Evolutionary conservation across 2,113 vertebrate genomes (phyloP), one percentile per base, ranked within the genome.

Genomic region (Micromys minutus): DNA sequence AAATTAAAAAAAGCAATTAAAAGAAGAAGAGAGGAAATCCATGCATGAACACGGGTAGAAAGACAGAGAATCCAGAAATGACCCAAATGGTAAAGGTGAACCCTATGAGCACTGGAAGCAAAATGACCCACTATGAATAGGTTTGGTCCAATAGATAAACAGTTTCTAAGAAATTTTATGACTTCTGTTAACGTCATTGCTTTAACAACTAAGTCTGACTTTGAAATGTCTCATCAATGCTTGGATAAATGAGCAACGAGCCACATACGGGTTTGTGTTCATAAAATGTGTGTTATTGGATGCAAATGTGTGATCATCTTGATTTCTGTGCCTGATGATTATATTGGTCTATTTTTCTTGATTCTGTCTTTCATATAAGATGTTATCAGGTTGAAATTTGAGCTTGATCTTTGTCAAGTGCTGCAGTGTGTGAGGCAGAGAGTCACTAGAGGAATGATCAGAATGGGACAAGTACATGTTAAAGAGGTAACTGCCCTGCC

Each of bases 301-400:
- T 57, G 0, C 75, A 22, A 24, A 59, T 61, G 15, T 89, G 42
- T 69, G 57, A 2, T 42, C 45, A 55, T 45, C 36, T 67, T 34
- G n/a, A 29, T 84, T 57, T 87, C 36, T 55, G 31, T 34, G 75
- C 42, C n/a, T 92, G 80, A 57, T 80, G 57, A 75, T 63, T 89
- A 3, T 63, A 34, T 91, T 79, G 87, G 16, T 2, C 50, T 89
- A 2, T 87, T 65, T 94, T 81, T 26, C n/a, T 87, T 80, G n/a
- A 65, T 92, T 76, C 52, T 52, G 12, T 75, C 77, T 29, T 94
- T 90, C 15, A 45, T 90, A n/a, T 80, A 83, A 93, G 75, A 83
- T 59, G 11, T n/a, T 45, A 77, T 52, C 81, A 89, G 69, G 47
- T 57, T 87, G n/a, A 87, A 94, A 87, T 79, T 74, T 95, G 26